phyloP scores from a whole-genome alignment of 1,140 invertebrate species.

The Aphaenogaster ashmeadi region DNA sequence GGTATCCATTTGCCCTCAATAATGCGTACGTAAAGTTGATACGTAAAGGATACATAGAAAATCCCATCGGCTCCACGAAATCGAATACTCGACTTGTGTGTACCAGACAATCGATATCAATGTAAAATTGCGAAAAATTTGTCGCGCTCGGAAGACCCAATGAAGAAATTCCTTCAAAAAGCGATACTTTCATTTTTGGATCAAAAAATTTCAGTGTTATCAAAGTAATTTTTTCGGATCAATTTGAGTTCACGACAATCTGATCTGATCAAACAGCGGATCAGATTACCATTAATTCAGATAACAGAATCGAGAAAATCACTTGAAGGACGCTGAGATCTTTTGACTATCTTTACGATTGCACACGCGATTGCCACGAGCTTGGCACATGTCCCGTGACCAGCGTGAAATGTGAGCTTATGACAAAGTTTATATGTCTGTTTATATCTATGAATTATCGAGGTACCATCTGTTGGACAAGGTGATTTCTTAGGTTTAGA shows the following conservation, averaged over 20 bases:
- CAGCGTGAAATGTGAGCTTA: constrained; percentile 20
- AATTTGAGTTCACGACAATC: neutral
- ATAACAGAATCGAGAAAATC: neutral
- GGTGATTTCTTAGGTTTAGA: constrained; percentile 45
- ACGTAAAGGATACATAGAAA: neutral
- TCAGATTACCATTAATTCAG: neutral
- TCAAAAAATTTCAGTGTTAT: neutral
- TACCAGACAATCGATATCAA: constrained; percentile 22
- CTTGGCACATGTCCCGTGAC: constrained; percentile 11
- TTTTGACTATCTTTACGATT: constrained; percentile 20
- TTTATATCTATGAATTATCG: constrained; percentile 37
- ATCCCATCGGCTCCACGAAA: neutral
- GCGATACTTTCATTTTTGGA: constrained; percentile 52
- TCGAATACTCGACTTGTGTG: neutral
- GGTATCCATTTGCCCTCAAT: neutral
- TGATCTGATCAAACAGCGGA: neutral
- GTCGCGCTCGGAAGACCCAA: constrained; percentile 47
- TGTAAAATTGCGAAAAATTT: constrained; percentile 39
- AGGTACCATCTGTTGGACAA: constrained; percentile 47
- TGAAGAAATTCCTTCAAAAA: constrained; percentile 34
- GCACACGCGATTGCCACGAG: constrained; percentile 17
- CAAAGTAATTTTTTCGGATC: neutral
- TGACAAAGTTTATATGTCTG: constrained; percentile 7
- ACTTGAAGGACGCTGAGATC: neutral
- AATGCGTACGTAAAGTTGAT: neutral